These are phyloP conservation scores for Cliona cf. orientalis DNA, from an alignment of 37 sponge, comb jelly and placozoan species.

Conservation along the genomic window DNA sequence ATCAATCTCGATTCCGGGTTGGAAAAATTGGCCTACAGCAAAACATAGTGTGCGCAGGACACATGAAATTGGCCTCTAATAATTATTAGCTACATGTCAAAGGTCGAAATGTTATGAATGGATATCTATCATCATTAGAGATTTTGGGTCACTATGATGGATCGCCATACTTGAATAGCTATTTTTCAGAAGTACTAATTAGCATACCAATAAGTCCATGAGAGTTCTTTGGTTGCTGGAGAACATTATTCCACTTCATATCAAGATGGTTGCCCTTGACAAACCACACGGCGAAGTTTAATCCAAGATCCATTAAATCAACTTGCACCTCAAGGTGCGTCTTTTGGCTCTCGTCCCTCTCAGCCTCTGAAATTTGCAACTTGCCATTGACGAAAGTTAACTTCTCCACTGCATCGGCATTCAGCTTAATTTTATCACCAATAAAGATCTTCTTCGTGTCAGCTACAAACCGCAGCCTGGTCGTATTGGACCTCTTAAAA, in stretches of 20 bases:
- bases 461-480: slow-evolving; percentile 25
- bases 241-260: slow-evolving; percentile 36
- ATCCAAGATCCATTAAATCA: slow-evolving; percentile 25
- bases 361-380: slow-evolving; percentile 18
- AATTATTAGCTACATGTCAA: too few species aligned
- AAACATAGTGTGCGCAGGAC: too few species aligned
- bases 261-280: slow-evolving; percentile 26
- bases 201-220: slow-evolving; percentile 42
- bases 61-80: too few species aligned
- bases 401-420: slow-evolving; percentile 5
- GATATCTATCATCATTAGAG: too few species aligned
- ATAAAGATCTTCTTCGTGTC: slow-evolving; percentile 9
- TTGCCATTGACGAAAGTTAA: slow-evolving; percentile 14
- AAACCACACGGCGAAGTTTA: slow-evolving; percentile 28
- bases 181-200: not conserved
- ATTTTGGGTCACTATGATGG: too few species aligned
- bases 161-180: not conserved
- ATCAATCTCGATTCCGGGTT: slow-evolving; percentile 25
- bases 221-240: slow-evolving; percentile 7
- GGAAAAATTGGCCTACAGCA: slow-evolving; percentile 45
- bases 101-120: too few species aligned
- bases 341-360: not conserved
- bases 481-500: slow-evolving; percentile 18
- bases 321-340: slow-evolving; percentile 16
- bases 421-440: slow-evolving; percentile 2